A percentile compares a stretch with the other conserved stretches of the same genome.
These are phyloP conservation scores for Microhierax caerulescens DNA, from an alignment of 2,797 vertebrate species.

Conservation along the genomic window DNA sequence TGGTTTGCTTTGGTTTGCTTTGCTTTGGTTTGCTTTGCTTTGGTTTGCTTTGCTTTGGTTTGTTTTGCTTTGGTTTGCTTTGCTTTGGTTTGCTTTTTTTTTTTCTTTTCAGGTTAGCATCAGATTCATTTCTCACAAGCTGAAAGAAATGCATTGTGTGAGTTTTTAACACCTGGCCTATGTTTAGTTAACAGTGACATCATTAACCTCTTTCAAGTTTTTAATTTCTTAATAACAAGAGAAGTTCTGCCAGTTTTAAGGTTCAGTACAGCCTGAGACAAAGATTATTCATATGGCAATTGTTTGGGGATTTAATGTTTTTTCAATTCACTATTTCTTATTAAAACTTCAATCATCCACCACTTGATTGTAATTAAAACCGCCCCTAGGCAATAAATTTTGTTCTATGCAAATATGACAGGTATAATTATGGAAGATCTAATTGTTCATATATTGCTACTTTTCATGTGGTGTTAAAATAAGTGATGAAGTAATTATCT, in stretches of 20 bases:
- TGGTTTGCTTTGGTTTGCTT: neutral
- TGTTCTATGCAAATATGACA: constrained; percentile 57
- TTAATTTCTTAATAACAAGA: neutral
- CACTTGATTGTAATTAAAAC: constrained; percentile 73
- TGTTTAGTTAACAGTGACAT: constrained; percentile 20
- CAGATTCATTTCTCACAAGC: neutral
- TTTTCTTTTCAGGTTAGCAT: neutral
- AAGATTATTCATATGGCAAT: constrained; percentile 21
- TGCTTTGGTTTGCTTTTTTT: neutral
- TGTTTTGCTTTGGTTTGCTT: no score
- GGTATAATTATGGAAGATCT: constrained; percentile 63
- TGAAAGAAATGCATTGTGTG: neutral
- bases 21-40: neutral
- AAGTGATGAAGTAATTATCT: neutral
- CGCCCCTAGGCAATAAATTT: constrained; percentile 66
- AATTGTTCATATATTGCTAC: constrained; percentile 42
- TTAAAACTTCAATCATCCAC: constrained; percentile 67
- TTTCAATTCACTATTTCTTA: constrained; percentile 59
- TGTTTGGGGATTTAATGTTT: constrained; percentile 58
- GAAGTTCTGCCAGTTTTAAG: neutral
- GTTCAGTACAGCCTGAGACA: neutral
- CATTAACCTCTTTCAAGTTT: constrained; percentile 42
- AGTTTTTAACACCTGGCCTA: neutral
- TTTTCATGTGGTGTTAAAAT: constrained; percentile 46
- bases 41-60: neutral